phyloP scores from a whole-genome alignment of 2,797 vertebrate genomes.

The Rhyacichthys aspro region DNA sequence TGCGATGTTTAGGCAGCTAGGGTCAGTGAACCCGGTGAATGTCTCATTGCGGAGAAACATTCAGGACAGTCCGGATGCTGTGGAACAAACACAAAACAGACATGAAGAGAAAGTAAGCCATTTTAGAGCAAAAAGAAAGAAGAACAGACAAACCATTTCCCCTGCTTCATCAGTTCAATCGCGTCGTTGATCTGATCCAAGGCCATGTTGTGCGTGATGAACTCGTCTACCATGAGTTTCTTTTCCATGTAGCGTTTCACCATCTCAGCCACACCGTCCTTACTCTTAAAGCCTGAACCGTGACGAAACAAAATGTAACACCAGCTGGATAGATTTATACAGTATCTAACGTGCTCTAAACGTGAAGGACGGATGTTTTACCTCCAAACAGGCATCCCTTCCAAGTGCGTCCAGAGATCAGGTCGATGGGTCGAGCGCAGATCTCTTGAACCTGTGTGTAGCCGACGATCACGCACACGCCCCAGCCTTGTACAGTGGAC shows the following conservation, averaged over 20 bases:
- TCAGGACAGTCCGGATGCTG: conserved; percentile 83
- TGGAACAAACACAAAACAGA: conserved; percentile 32
- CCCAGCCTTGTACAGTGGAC: conserved; percentile 90
- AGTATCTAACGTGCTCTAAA: too few species aligned
- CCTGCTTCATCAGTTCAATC: conserved; percentile 84
- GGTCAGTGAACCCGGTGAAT: background rate
- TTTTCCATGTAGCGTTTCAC: conserved; percentile 85
- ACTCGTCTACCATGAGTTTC: conserved; percentile 85
- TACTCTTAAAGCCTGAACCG: conserved; percentile 80
- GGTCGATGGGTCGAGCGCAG: conserved; percentile 84
- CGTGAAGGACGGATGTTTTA: conserved; percentile 52
- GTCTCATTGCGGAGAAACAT: conserved; percentile 37
- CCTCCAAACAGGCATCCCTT: conserved; percentile 92
- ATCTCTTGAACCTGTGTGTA: conserved; percentile 88
- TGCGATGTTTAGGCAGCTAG: too few species aligned
- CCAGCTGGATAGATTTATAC: too few species aligned
- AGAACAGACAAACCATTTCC: conserved; percentile 79
- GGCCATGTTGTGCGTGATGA: conserved; percentile 86
- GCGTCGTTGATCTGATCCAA: conserved; percentile 85
- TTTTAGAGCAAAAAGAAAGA: background rate
- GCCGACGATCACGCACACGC: conserved; percentile 89
- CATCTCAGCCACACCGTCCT: conserved; percentile 79
- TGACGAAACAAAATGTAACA: conserved; percentile 2
- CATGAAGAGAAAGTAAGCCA: background rate
- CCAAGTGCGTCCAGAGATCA: conserved; percentile 91